A percentile compares a stretch with the other conserved stretches of the same genome.
phyloP scores from a whole-genome alignment of 2,797 vertebrate genomes.

The Tiaroga cobitis region DNA sequence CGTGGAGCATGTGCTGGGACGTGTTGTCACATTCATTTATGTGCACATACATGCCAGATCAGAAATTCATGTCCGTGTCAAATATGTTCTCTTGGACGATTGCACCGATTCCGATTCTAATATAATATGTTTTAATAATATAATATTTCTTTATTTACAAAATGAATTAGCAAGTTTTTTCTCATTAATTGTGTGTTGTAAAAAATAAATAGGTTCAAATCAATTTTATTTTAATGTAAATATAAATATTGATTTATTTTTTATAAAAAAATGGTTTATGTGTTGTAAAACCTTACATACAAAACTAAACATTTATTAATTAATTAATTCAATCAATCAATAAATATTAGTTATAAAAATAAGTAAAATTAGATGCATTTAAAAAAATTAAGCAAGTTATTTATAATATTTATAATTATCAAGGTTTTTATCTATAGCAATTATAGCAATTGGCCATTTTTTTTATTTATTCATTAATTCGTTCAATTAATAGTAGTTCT shows the following conservation, averaged over 20 bases:
- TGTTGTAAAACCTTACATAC: background rate
- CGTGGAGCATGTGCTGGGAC: background rate
- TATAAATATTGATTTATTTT: background rate
- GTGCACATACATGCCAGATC: background rate
- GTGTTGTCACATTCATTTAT: background rate
- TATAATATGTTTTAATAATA: background rate
- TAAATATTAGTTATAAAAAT: too few species aligned
- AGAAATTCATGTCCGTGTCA: background rate
- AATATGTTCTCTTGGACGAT: background rate
- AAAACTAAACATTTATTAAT: too few species aligned
- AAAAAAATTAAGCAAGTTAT: too few species aligned
- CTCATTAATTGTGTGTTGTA: background rate
- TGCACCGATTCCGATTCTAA: background rate
- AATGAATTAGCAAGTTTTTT: too few species aligned
- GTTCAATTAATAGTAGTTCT: too few species aligned
- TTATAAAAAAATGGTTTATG: background rate
- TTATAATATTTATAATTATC: too few species aligned
- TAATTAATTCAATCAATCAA: background rate
- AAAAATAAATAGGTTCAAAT: background rate
- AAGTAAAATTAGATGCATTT: too few species aligned
- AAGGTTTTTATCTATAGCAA: too few species aligned
- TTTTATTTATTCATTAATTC: too few species aligned
- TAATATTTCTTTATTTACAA: too few species aligned
- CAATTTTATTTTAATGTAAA: background rate
- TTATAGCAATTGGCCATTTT: too few species aligned